These are phyloP conservation scores for Fistularia tabacaria DNA, from an alignment of 2,797 vertebrate genomes.

Conservation along the genomic window DNA sequence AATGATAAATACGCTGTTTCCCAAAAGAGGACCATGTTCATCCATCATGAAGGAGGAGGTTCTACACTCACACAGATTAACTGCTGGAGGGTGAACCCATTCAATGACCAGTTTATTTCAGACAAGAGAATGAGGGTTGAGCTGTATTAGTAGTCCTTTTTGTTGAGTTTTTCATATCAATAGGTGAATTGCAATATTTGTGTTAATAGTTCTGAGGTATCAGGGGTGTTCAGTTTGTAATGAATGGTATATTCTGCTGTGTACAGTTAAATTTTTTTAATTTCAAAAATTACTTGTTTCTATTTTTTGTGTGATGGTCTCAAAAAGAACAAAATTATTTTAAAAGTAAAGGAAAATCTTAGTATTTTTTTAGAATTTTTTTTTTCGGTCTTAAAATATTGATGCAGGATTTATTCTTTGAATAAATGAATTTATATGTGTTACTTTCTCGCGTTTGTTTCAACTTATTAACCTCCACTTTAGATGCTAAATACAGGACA, in stretches of 20 bases:
- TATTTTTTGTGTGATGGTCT: conserved; percentile 79
- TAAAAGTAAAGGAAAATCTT: conserved; percentile 75
- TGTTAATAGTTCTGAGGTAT: conserved; percentile 72
- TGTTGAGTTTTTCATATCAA: conserved; percentile 56
- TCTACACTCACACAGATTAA: conserved; percentile 24
- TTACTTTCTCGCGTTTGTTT: conserved; percentile 4
- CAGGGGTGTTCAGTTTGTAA: conserved; percentile 74
- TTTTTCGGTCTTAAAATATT: conserved; percentile 72
- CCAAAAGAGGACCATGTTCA: conserved; percentile 23
- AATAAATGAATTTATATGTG: conserved; percentile 69
- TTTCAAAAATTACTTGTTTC: conserved; percentile 73
- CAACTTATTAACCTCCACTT: not conserved
- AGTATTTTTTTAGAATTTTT: conserved; percentile 68
- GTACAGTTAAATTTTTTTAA: conserved; percentile 78
- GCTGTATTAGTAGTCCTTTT: conserved; percentile 20
- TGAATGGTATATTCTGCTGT: conserved; percentile 79
- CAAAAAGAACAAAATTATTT: conserved; percentile 78
- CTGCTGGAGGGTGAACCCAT: conserved; percentile 13
- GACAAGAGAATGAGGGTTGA: conserved; percentile 17
- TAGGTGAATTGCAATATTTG: conserved; percentile 70
- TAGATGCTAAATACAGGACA: too few species aligned
- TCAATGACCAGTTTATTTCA: conserved; percentile 33
- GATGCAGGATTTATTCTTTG: conserved; percentile 76
- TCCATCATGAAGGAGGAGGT: conserved; percentile 10
- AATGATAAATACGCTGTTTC: conserved; percentile 1